A percentile compares a stretch with the other conserved stretches of the same genome.
These are phyloP conservation scores for Andrena trimmerana DNA, from an alignment of 2,888 invertebrate genomes.

Conservation along the genomic window DNA sequence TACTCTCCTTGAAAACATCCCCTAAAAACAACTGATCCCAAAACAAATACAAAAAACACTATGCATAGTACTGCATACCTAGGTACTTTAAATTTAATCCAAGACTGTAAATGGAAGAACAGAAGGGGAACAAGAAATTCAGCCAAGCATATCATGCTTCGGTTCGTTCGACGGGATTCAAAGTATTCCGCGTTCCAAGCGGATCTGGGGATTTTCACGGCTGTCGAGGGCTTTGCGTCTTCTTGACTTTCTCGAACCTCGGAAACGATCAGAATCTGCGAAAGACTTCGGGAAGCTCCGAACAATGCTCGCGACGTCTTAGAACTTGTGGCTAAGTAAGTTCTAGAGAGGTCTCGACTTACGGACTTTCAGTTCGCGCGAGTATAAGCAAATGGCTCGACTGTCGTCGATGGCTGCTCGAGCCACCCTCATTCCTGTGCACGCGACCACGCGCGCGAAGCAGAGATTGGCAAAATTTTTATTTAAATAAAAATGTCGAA, in stretches of 20 bases:
- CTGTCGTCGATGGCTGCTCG: background rate
- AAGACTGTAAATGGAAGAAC: background rate
- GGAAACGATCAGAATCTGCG: background rate
- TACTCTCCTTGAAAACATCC: no score
- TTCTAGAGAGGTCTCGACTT: no score
- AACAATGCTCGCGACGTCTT: background rate
- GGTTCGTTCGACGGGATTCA: background rate
- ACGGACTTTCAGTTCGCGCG: no score
- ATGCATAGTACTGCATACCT: background rate
- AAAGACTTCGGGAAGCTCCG: no score
- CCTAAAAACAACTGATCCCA: no score
- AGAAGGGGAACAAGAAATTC: background rate
- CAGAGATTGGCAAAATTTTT: no score
- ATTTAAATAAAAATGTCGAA: no score
- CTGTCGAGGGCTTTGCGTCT: background rate
- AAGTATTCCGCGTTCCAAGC: background rate
- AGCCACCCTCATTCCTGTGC: background rate
- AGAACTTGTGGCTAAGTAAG: background rate
- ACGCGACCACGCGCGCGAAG: background rate
- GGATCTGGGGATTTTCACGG: background rate
- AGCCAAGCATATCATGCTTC: background rate
- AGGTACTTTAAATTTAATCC: background rate
- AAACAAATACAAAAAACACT: no score
- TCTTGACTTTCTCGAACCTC: background rate
- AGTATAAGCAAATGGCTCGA: background rate